Evolutionary conservation across 2,113 vertebrate genomes (phyloP).

Genomic region (Melozone crissalis): DNA sequence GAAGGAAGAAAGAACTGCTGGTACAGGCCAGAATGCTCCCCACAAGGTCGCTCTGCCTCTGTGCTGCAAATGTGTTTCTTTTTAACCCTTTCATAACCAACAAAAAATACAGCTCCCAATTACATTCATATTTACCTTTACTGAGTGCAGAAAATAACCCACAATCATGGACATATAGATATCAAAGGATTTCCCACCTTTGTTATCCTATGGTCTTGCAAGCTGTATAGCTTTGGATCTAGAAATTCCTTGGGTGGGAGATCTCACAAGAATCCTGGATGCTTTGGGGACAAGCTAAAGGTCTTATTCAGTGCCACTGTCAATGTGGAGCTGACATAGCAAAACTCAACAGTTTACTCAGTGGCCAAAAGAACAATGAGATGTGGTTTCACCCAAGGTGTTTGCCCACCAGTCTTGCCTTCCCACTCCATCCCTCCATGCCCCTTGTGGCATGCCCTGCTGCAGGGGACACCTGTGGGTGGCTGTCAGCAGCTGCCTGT

Average conservation of each 20-base stretch:
- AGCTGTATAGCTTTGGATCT: not conserved
- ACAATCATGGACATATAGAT: not conserved
- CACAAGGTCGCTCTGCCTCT: constrained; percentile 58
- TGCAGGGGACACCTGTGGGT: not conserved
- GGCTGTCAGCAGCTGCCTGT: not conserved
- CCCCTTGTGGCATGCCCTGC: not conserved
- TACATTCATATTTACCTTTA: not conserved
- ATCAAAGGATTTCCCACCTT: not conserved
- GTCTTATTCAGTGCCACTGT: not conserved
- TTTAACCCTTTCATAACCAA: constrained; percentile 58
- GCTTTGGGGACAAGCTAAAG: not conserved
- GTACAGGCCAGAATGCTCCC: constrained; percentile 27
- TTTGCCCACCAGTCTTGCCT: not conserved
- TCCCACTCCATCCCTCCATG: not conserved
- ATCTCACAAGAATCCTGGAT: not conserved
- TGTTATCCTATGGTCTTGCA: not conserved
- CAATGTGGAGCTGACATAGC: not conserved
- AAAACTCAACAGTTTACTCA: not conserved
- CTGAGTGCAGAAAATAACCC: not conserved
- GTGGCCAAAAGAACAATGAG: not conserved
- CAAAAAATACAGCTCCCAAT: not conserved
- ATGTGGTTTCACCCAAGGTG: accelerated
- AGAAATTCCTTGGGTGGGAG: not conserved
- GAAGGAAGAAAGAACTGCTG: constrained; percentile 50
- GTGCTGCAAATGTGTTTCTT: not conserved